Evolutionary conservation across 1,140 invertebrate species (phyloP), one percentile per base, ranked within the genome.

Genomic region (Laupala kohalensis): DNA sequence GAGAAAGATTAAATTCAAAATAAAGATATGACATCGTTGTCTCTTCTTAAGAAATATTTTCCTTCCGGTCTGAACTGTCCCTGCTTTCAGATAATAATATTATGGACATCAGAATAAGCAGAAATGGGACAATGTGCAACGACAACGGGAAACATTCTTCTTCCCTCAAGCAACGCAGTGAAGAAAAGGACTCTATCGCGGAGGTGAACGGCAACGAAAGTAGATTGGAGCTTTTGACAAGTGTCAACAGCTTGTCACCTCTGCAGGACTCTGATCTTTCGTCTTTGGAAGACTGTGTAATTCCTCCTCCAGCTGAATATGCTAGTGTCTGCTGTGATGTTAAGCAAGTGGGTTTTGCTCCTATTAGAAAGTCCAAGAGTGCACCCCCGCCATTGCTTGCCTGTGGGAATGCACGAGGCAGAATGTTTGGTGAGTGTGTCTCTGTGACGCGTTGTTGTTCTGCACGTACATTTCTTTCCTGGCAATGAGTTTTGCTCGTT

Each of bases 291-390:
- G 67, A 73, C 62, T 24, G 65, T 25, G 72, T 73, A 27, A 74
- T 74, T 23, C 73, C 73, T 24, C 73, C 73, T 28, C 73, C 73
- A 13, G 73, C 73, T 15, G 73, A 74, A 27, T 74, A 71, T 66
- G 72, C 72, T 13, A 67, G 27, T 26, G 28, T 24, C 63, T 24
- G 28, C n/a, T 27, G 62, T n/a, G 26, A 19, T 25, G 13, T 63
- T 6, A 19, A 24, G 23, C 6, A 25, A 9, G 15, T 25, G 23
- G 67, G 67, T 5, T 72, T 78, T 75, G 77, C 77, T 73, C 78
- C 80, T 27, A 75, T 82, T 19, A 77, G 81, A 71, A 82, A 81
- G 74, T 82, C 80, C 3, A 81, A 81, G 76, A 82, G 81, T 75
- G 80, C 80, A 27, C 80, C 80, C 29, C 77, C 77, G 75, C 77